A percentile compares a stretch with the other conserved stretches of the same genome.
These are phyloP conservation scores for Cephus runcator DNA, from an alignment of 2,888 invertebrate species.

Conservation along the genomic window DNA sequence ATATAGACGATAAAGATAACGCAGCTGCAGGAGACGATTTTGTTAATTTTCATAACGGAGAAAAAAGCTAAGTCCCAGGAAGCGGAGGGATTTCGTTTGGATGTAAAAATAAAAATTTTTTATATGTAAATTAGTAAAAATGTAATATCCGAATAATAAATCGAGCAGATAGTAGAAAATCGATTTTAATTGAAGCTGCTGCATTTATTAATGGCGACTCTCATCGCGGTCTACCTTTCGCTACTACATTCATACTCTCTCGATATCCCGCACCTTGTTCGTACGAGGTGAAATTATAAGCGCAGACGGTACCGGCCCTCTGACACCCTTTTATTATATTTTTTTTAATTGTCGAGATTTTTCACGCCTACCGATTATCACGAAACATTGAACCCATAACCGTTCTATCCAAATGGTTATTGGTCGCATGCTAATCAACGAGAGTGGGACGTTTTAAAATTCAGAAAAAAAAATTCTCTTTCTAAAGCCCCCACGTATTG, in stretches of 20 bases:
- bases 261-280: background rate
- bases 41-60: constrained; percentile 40
- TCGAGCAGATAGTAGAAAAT: constrained; percentile 28
- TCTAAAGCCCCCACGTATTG: background rate
- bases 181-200: constrained; percentile 47
- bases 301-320: background rate
- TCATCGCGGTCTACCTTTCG: background rate
- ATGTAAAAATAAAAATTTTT: background rate
- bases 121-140: background rate
- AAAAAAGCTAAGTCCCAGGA: background rate
- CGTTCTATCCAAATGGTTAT: constrained; percentile 43
- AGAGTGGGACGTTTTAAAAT: constrained; percentile 23
- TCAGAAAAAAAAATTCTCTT: background rate
- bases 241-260: background rate
- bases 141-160: background rate
- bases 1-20: background rate
- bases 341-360: background rate
- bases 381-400: background rate
- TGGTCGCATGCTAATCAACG: constrained; percentile 48
- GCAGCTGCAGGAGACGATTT: constrained; percentile 31
- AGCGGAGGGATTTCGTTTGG: background rate
- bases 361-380: background rate
- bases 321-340: background rate
- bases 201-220: constrained; percentile 38
- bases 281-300: background rate